Evolutionary conservation across 2,113 vertebrate species (phyloP).

Genomic region (Labrus mixtus): DNA sequence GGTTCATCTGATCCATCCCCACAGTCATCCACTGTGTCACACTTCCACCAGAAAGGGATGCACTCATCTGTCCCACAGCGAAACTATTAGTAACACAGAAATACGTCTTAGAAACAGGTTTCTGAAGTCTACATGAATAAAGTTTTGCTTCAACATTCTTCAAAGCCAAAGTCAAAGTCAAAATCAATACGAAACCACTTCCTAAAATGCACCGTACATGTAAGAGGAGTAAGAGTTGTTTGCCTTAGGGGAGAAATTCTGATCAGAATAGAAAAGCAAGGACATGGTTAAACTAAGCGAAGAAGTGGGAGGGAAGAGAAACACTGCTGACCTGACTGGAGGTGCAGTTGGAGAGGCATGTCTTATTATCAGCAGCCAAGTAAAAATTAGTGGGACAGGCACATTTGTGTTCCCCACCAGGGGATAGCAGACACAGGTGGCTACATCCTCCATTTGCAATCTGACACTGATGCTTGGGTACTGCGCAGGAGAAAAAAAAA

Average conservation of each 20-base stretch:
- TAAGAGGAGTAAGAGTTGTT: slow-evolving; percentile 28
- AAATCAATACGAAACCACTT: slow-evolving; percentile 54
- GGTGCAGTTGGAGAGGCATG: slow-evolving; percentile 97
- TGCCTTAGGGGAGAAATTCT: slow-evolving; percentile 37
- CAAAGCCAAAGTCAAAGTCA: slow-evolving; percentile 43
- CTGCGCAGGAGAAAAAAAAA: slow-evolving; percentile 76
- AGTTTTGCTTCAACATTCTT: slow-evolving; percentile 33
- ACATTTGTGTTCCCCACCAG: slow-evolving; percentile 89
- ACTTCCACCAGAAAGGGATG: slow-evolving; percentile 99
- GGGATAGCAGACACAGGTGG: slow-evolving; percentile 95
- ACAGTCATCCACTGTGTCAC: slow-evolving; percentile 97
- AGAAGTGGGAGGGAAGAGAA: neutral
- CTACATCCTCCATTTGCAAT: slow-evolving; percentile 96
- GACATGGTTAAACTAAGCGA: slow-evolving; percentile 11
- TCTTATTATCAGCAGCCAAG: slow-evolving; percentile 93
- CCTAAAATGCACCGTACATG: neutral
- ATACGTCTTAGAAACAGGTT: neutral
- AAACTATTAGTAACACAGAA: slow-evolving; percentile 83
- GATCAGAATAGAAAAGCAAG: slow-evolving; percentile 11
- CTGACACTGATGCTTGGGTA: slow-evolving; percentile 93
- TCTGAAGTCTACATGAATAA: slow-evolving; percentile 31
- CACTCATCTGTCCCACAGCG: slow-evolving; percentile 98
- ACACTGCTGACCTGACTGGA: slow-evolving; percentile 92
- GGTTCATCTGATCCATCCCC: slow-evolving; percentile 98
- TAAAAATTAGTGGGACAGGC: slow-evolving; percentile 99